These are phyloP conservation scores for Leptogaster cylindrica DNA, from an alignment of 2,888 invertebrate genomes.

Conservation along the genomic window DNA sequence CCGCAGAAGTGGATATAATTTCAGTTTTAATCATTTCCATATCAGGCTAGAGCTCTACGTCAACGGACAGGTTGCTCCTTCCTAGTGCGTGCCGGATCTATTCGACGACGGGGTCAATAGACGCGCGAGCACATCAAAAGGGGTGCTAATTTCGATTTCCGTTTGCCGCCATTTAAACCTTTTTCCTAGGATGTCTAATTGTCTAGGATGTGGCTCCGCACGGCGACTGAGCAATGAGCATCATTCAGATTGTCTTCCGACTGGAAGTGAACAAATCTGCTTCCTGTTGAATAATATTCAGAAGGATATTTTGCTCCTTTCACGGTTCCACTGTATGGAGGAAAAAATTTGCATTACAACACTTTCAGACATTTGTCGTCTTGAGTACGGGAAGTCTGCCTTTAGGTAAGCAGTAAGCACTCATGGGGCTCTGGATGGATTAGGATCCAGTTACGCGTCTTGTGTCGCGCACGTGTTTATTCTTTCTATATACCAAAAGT, in stretches of 20 bases:
- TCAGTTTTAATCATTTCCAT: conserved; percentile 28
- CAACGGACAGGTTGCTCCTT: conserved; percentile 23
- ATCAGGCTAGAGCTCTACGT: background rate
- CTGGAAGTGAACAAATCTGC: conserved; percentile 40
- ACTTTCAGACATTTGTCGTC: background rate
- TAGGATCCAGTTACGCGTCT: conserved; percentile 29
- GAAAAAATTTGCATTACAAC: conserved; percentile 32
- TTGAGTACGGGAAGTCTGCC: conserved; percentile 14
- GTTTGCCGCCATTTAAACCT: conserved; percentile 27
- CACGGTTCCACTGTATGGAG: background rate
- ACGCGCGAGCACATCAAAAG: background rate
- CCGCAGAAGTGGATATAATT: conserved; percentile 21
- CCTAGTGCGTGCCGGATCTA: conserved; percentile 18
- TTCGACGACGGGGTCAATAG: conserved; percentile 24
- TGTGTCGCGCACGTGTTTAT: conserved; percentile 41
- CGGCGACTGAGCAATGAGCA: background rate
- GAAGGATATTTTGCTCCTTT: conserved; percentile 28
- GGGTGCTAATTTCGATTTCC: conserved; percentile 17
- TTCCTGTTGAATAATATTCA: conserved; percentile 28
- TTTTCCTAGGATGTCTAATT: background rate
- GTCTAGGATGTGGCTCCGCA: background rate
- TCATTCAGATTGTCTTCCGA: conserved; percentile 23
- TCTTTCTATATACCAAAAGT: conserved; percentile 24
- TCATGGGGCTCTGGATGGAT: background rate
- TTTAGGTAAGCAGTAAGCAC: background rate